A percentile compares a stretch with the other conserved stretches of the same genome.
Evolutionary conservation across 2,113 vertebrate genomes (phyloP).

Genomic region (Corvus hawaiiensis): DNA sequence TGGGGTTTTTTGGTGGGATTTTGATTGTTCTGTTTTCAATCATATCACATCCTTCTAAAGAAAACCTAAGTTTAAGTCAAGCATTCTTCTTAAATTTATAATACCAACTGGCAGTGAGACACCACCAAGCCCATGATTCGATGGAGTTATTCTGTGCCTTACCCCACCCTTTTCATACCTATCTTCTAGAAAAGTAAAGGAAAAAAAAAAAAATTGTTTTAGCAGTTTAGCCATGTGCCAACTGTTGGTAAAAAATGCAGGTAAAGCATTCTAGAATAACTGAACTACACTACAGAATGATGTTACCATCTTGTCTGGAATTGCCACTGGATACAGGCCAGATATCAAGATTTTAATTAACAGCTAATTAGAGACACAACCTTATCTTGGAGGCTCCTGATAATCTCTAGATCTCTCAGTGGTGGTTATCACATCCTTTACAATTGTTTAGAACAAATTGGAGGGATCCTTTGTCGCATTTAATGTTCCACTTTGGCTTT

Average conservation of each 20-base stretch:
- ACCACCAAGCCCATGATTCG: accelerated
- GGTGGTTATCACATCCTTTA: background rate
- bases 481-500: background rate
- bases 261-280: background rate
- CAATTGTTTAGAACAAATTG: background rate
- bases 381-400: background rate
- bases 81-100: background rate
- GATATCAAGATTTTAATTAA: conserved; percentile 19
- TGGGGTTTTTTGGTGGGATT: background rate
- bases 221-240: background rate
- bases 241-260: background rate
- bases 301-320: background rate
- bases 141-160: background rate
- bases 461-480: background rate
- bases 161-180: background rate
- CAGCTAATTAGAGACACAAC: background rate
- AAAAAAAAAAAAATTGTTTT: background rate
- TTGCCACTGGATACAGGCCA: background rate
- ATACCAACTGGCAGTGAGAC: background rate
- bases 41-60: background rate
- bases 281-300: background rate
- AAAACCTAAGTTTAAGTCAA: background rate
- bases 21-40: background rate
- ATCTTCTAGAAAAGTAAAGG: background rate
- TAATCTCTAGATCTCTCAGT: background rate